A percentile compares a stretch with the other conserved stretches of the same genome.
Evolutionary conservation across 2,888 invertebrate species (phyloP).

Genomic region (Agonum fuliginosum): DNA sequence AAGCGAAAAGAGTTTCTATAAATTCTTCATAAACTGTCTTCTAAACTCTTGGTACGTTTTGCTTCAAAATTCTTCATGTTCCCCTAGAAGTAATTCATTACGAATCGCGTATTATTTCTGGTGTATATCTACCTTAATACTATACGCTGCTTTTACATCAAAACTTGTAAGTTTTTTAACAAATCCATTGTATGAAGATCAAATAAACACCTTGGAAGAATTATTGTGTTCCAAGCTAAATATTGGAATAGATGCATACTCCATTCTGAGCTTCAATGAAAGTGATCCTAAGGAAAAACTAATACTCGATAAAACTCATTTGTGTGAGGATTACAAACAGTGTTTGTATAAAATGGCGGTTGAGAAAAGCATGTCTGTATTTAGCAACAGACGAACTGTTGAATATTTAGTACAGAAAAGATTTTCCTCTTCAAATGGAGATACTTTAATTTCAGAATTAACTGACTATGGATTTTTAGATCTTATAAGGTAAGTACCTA

Average conservation of each 20-base stretch:
- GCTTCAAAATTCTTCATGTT: conserved; percentile 73
- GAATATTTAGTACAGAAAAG: conserved; percentile 8
- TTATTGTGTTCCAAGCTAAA: conserved; percentile 71
- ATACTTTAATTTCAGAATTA: not conserved
- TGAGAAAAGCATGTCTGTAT: conserved; percentile 15
- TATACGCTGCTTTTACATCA: conserved; percentile 76
- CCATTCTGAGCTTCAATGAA: conserved; percentile 2
- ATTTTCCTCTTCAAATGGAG: not conserved
- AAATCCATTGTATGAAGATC: conserved; percentile 74
- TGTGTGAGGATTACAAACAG: not conserved
- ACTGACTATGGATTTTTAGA: not conserved
- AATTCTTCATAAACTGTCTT: not conserved
- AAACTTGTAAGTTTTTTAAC: conserved; percentile 76
- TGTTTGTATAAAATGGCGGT: conserved; percentile 29
- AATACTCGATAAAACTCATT: not conserved
- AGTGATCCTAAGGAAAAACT: conserved; percentile 12
- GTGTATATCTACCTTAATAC: conserved; percentile 74
- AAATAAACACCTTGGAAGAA: conserved; percentile 74
- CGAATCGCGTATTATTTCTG: conserved; percentile 75
- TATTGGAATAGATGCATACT: conserved; percentile 66
- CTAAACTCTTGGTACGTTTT: conserved; percentile 66
- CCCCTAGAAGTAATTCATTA: conserved; percentile 73
- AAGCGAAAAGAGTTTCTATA: not conserved
- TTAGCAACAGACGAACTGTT: not conserved
- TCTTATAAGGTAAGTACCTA: conserved; percentile 1